phyloP scores from a whole-genome alignment of 2,797 vertebrate species.

The Botia almorhae region DNA sequence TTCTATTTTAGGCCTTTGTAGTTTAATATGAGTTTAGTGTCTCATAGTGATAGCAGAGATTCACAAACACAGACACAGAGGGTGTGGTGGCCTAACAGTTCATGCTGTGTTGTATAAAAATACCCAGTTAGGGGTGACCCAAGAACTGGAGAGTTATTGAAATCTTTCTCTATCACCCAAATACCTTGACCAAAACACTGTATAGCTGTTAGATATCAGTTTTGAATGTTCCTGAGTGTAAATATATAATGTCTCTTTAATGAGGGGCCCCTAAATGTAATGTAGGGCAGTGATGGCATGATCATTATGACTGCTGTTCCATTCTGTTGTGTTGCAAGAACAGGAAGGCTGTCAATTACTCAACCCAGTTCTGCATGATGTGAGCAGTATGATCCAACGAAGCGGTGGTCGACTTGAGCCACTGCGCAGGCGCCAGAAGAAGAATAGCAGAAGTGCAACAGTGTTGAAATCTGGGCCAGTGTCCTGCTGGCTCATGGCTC shows the following conservation, averaged over 20 bases:
- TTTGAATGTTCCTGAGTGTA: no score
- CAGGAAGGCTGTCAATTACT: conserved; percentile 69
- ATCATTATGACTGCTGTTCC: conserved; percentile 28
- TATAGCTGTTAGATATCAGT: no score
- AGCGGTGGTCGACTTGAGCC: conserved; percentile 65
- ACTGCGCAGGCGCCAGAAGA: conserved; percentile 68
- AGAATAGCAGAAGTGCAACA: conserved; percentile 81
- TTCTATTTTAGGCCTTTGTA: no score
- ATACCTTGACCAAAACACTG: no score
- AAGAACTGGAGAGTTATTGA: no score
- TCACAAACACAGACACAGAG: no score
- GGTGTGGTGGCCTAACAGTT: no score
- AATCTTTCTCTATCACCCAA: no score
- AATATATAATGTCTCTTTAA: background rate
- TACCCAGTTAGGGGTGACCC: no score
- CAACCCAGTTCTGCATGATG: conserved; percentile 73
- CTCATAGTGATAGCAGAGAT: no score
- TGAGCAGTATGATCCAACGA: conserved; percentile 61
- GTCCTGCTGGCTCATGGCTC: conserved; percentile 56
- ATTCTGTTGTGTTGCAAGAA: conserved; percentile 70
- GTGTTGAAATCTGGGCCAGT: conserved; percentile 79
- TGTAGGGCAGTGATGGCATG: conserved; percentile 8
- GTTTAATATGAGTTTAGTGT: no score
- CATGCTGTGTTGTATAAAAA: no score
- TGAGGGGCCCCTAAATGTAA: background rate